Conservation (phyloP, 1,140 invertebrate genomes). For the Danaus melanippus region DNA sequence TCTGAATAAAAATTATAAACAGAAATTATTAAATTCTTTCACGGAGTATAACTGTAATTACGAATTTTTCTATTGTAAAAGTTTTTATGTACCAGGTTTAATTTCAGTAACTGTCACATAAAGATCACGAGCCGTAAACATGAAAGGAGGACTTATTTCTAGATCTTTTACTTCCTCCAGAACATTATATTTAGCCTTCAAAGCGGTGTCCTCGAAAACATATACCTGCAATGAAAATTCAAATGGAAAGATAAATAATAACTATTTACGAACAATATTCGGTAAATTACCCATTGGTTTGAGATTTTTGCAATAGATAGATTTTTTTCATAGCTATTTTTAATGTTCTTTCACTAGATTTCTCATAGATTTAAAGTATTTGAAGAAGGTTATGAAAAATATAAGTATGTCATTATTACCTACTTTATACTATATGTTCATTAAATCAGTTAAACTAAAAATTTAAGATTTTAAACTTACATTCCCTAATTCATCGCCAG, state of each 20-base stretch:
- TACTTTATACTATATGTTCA: background rate
- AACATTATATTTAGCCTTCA: constrained; percentile 54
- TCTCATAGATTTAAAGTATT: no score
- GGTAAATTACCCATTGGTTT: constrained; percentile 1
- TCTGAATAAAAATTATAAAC: constrained; percentile 30
- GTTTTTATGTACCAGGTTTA: constrained; percentile 34
- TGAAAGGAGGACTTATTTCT: constrained; percentile 36
- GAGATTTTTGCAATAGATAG: background rate
- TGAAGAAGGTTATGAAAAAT: no score
- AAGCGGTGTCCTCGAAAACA: constrained; percentile 44
- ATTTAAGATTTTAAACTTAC: constrained; percentile 32
- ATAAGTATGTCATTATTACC: background rate
- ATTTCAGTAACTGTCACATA: constrained; percentile 63
- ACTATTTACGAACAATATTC: no score
- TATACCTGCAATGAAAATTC: constrained; percentile 36
- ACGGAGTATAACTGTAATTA: no score
- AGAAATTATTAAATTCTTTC: background rate
- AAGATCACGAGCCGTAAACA: constrained; percentile 59
- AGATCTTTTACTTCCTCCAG: constrained; percentile 62
- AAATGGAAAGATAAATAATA: no score
- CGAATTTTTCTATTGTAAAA: background rate
- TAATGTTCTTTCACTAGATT: background rate
- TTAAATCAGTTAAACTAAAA: background rate
- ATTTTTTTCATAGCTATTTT: background rate
- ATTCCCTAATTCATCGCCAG: constrained; percentile 57